Evolutionary conservation across 1,140 invertebrate species (phyloP), one percentile per base, ranked within the genome.

Genomic region (Drosophila littoralis): DNA sequence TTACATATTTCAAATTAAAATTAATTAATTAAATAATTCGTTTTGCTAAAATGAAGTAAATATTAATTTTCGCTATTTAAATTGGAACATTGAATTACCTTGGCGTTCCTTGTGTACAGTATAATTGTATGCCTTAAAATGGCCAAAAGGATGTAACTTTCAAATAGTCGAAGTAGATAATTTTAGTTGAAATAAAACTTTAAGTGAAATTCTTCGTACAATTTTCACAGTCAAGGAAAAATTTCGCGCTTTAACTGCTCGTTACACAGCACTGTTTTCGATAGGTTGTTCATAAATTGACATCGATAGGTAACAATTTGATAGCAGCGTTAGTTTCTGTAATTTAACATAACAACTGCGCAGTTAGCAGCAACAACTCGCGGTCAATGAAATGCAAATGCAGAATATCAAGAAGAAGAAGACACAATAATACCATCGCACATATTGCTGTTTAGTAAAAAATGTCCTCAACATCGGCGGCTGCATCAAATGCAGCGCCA

Each of bases 381-480:
- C 51, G 35, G 45, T 36, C 43, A 54, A 36, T 10, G 7, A 8
- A 40, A 32, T 43, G 40, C 4, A 32, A 33, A 58, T 15, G 13
- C 54, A 13, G 48, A 54, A 13, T 15, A 38, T 58, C 7, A 58
- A 60, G 40, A 67, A 40, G 40, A 67, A 40, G 13, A 54, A 59
- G 64, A 46, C 17, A 8, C 17, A 52, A 67, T 54, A 67, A 52
- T 40, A 59, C n/a, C 6, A 35, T 35, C 38, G 17, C 51, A 15
- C 9, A n/a, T 38, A 45, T 51, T 12, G 28, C 10, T 57, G 42
- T 35, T 57, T 1, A 15, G 10, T 33, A 32, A 28, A 70, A 32
- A 38, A 88, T 88, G 83, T 88, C 83, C n/a, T 88, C 83, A 40
- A 84, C 83, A 22, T 88, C 83, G 51, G 77, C 84, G 58, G 77